Evolutionary conservation across 2,888 invertebrate genomes (phyloP), one percentile per base, ranked within the genome.

Genomic region (Elmis aenea): DNA sequence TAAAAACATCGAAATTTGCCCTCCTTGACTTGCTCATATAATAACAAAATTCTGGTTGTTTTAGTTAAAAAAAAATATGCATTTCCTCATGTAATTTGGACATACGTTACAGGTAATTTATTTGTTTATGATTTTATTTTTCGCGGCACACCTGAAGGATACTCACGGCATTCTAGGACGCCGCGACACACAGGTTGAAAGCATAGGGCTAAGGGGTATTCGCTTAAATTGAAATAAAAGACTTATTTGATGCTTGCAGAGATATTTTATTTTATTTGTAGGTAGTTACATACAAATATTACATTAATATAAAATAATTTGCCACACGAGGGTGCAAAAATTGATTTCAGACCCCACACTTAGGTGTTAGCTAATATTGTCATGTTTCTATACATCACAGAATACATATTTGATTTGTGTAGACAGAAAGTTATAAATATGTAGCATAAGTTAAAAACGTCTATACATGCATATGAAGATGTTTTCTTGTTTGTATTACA

Each of bases 271-370:
- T 54, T n/a, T 53, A 54, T 49, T 56, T 51, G 49, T 51, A 52
- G 47, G 42, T 56, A 52, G 50, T 57, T 59, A 45, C 44, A 61
- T 62, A 62, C 54, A 61, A 61, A 61, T 58, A 58, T 58, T 58
- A 61, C 57, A 42, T 34, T 29, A 27, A 59, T 60, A 60, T 52
- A 60, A 61, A 61, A 60, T 59, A 58, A 57, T 53, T 48, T 32
- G 9, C 40, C 43, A 43, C 33, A 18, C 22, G 14, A 25, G 30
- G 28, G 36, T 34, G 27, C 32, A 40, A 23, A 46, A 39, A 36
- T 44, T 48, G 38, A 34, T 39, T 45, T 49, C 51, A 53, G 54
- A 55, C 55, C 55, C 54, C 55, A 54, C 46, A 52, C 50, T 43
- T 35, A 54, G 52, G 52, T 53, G 51, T 51, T 53, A 46, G 33